Evolutionary conservation across 2,888 invertebrate genomes (phyloP), one percentile per base, ranked within the genome.

Genomic region (Ditula angustiorana): DNA sequence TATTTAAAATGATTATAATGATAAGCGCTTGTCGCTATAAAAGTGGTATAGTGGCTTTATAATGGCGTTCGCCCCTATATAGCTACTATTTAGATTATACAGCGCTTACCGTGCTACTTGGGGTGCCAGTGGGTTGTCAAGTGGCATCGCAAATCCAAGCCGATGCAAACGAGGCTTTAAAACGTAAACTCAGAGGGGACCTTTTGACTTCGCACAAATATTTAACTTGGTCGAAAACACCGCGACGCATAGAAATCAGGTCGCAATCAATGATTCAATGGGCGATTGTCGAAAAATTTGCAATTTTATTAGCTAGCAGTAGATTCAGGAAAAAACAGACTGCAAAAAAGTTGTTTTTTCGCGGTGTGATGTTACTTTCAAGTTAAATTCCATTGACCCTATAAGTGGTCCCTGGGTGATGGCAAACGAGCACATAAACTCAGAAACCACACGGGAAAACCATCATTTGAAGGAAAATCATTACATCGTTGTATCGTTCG

Each of bases 141-240:
- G n/a, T 13, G n/a, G 2, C 8, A n/a, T 46, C n/a, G 13, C 8
- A 23, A 33, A 21, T 26, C 30, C 21, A 30, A 21, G n/a, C 13
- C 55, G 2, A 13, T 33, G 23, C 13, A 23, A 80, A 76, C 71
- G 73, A 23, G 50, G 71, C 75, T 73, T 72, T 70, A 74, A 65
- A 69, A 71, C 72, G 72, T 79, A 79, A 80, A 82, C 78, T 81
- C 73, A 49, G 69, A 70, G 73, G 71, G 75, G 77, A 77, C 78
- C 79, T 80, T 72, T 70, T 73, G 80, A 76, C 79, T 79, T 76
- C 70, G 81, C 75, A 77, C 82, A 82, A 85, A 87, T 86, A 83
- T 87, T 87, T 85, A 79, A 79, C 74, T 81, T 77, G 75, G 76
- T 77, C 75, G 74, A 75, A 79, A 76, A 73, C 71, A 78, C 80